Evolutionary conservation across 2,888 invertebrate species (phyloP).

Genomic region (Dugesia japonica): DNA sequence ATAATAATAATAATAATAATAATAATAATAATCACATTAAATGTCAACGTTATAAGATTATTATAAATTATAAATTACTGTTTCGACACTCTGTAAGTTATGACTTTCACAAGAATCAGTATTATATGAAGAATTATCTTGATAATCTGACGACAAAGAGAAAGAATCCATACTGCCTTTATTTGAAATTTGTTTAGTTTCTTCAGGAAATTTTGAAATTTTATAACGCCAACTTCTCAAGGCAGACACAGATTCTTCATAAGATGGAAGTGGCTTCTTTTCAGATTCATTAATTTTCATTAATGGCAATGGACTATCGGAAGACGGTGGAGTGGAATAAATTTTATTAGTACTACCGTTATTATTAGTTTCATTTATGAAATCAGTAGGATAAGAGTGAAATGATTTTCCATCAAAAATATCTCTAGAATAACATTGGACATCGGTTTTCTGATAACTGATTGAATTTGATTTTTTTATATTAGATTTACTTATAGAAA

Average conservation of each 20-base stretch:
- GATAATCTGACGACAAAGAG: neutral
- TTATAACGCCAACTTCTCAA: neutral
- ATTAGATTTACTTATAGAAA: neutral
- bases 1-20: no score
- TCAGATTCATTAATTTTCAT: neutral
- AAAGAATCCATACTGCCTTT: neutral
- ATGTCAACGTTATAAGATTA: no score
- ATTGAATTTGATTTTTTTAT: neutral
- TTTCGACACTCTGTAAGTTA: neutral
- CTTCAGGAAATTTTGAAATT: neutral
- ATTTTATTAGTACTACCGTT: neutral
- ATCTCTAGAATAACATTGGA: neutral
- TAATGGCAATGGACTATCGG: neutral
- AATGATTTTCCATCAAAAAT: neutral
- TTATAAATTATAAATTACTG: neutral
- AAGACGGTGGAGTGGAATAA: neutral
- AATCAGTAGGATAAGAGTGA: neutral
- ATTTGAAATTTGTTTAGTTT: neutral
- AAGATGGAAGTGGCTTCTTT: conserved; percentile 7
- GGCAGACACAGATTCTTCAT: neutral
- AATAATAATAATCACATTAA: no score
- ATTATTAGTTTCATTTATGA: neutral
- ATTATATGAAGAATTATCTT: neutral
- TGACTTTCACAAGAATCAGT: conserved; percentile 1
- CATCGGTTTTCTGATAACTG: neutral